Conservation (phyloP, 2,888 invertebrate genomes). For the Drosophila falleni region DNA sequence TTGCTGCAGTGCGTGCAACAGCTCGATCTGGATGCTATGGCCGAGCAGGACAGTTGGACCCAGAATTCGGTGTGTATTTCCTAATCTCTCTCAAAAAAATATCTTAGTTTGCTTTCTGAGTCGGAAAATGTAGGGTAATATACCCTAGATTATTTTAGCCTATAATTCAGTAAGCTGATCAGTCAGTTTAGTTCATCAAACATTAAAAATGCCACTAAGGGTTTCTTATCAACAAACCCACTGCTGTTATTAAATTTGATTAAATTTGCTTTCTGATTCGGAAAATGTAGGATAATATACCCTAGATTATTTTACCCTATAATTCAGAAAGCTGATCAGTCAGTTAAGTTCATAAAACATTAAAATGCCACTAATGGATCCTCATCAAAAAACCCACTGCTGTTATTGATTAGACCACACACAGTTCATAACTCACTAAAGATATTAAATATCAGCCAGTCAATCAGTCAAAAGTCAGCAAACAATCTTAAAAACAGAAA, state of each 20-base stretch:
- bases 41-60: slow-evolving; percentile 68
- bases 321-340: too few relatives aligned
- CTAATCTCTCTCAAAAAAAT: too few relatives aligned
- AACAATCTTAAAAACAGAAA: slow-evolving; percentile 10
- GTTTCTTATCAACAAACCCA: background rate
- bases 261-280: too few relatives aligned
- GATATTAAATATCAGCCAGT: slow-evolving; percentile 30
- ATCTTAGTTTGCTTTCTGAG: too few relatives aligned
- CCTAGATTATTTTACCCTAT: too few relatives aligned
- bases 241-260: background rate
- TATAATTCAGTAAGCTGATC: too few relatives aligned
- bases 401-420: background rate
- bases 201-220: too few relatives aligned
- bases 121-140: too few relatives aligned
- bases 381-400: background rate
- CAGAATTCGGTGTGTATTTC: slow-evolving; percentile 36
- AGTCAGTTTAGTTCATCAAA: background rate
- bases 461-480: slow-evolving; percentile 23
- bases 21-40: slow-evolving; percentile 86
- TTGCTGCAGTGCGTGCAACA: slow-evolving; percentile 88
- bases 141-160: too few relatives aligned
- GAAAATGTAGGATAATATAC: too few relatives aligned
- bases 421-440: background rate
- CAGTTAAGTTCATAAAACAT: background rate
- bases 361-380: too few relatives aligned